Evolutionary conservation across 2,888 invertebrate species (phyloP).

Genomic region (Zaprionus obscuricornis): DNA sequence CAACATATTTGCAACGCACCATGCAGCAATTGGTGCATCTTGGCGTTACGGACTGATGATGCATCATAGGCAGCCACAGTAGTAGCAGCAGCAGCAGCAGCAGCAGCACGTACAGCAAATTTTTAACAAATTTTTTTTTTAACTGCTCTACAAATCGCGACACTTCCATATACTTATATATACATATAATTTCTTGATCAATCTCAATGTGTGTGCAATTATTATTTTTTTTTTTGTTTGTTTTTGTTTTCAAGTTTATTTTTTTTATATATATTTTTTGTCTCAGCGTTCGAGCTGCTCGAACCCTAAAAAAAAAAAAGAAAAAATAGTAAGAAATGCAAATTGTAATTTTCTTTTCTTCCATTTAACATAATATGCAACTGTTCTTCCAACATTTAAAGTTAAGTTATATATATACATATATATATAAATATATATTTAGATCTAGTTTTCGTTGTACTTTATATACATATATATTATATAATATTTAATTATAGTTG

Average conservation of each 20-base stretch:
- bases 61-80: too few relatives aligned
- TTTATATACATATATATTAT: too few relatives aligned
- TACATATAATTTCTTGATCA: conserved; percentile 47
- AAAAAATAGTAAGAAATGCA: too few relatives aligned
- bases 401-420: too few relatives aligned
- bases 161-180: conserved; percentile 57
- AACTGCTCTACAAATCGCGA: too few relatives aligned
- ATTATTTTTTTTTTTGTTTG: conserved; percentile 49
- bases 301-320: conserved; percentile 63
- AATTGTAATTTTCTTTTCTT: conserved; percentile 55
- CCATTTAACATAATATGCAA: conserved; percentile 46
- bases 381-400: conserved; percentile 50
- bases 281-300: conserved; percentile 67
- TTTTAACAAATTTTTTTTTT: background rate
- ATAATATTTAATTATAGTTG: too few relatives aligned
- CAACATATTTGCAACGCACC: conserved; percentile 88
- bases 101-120: too few relatives aligned
- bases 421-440: too few relatives aligned
- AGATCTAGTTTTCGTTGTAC: too few relatives aligned
- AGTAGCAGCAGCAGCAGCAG: too few relatives aligned
- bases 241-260: conserved; percentile 37
- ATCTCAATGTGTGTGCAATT: conserved; percentile 80
- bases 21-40: conserved; percentile 84
- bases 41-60: conserved; percentile 82
- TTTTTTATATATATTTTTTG: conserved; percentile 32